These are phyloP conservation scores for Cydia fagiglandana DNA, from an alignment of 1,140 invertebrate genomes.

Conservation along the genomic window DNA sequence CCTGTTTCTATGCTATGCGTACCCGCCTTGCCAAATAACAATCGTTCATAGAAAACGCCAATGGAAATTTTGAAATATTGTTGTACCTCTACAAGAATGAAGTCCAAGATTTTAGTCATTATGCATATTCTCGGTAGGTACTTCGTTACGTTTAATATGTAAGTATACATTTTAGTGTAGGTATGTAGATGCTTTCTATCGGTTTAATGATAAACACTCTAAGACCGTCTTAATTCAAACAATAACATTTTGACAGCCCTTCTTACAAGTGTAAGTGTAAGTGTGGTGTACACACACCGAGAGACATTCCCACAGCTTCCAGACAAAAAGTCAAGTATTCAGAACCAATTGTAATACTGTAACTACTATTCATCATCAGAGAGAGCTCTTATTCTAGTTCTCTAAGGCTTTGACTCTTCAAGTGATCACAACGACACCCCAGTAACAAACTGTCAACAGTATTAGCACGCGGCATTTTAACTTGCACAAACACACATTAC, in stretches of 20 bases:
- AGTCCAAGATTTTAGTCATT: too few relatives aligned
- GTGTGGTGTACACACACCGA: constrained; percentile 21
- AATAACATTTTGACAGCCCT: constrained; percentile 29
- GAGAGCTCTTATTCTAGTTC: not conserved
- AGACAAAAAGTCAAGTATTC: not conserved
- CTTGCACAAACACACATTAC: constrained; percentile 10
- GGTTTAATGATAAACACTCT: not conserved
- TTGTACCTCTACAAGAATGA: too few relatives aligned
- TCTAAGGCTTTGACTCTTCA: not conserved
- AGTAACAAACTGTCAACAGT: constrained; percentile 22
- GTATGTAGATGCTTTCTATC: not conserved
- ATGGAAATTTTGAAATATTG: too few relatives aligned
- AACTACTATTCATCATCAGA: too few relatives aligned
- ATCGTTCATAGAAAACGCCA: too few relatives aligned
- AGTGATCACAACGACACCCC: not conserved
- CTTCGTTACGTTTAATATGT: too few relatives aligned
- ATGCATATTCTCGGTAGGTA: too few relatives aligned
- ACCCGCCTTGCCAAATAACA: too few relatives aligned
- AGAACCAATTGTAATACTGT: too few relatives aligned
- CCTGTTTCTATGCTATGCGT: not conserved
- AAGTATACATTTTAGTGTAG: not conserved
- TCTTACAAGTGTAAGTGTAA: not conserved
- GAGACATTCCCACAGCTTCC: not conserved
- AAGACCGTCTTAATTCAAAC: constrained; percentile 9
- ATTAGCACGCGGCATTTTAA: constrained; percentile 19